These are phyloP conservation scores for Nansenia antarctica DNA, from an alignment of 2,113 vertebrate species.

Conservation along the genomic window DNA sequence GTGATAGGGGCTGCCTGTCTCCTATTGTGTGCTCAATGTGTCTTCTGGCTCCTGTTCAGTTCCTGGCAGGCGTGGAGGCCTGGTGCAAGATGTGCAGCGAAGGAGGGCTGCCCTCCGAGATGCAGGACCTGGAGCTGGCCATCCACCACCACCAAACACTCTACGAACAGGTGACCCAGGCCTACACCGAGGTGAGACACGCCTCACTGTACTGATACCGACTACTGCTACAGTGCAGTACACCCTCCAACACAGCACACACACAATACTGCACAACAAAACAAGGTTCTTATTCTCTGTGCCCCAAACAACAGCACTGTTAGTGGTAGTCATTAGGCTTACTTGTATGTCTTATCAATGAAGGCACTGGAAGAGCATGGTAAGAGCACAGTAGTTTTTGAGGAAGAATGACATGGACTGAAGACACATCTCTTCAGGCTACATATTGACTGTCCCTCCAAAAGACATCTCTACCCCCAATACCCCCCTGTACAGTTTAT, in stretches of 20 bases:
- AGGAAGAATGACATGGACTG: no score
- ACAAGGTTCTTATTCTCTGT: no score
- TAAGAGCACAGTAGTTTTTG: no score
- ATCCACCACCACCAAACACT: slow-evolving; percentile 97
- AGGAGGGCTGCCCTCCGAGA: slow-evolving; percentile 91
- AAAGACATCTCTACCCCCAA: no score
- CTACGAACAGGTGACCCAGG: slow-evolving; percentile 97
- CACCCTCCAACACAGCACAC: background rate
- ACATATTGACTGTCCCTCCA: no score
- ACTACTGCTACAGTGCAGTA: background rate
- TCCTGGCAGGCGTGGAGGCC: slow-evolving; percentile 92
- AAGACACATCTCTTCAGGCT: no score
- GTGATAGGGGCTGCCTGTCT: background rate
- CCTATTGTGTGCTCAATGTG: background rate
- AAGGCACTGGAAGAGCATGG: no score
- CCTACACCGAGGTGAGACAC: slow-evolving; percentile 90
- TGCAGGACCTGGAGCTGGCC: slow-evolving; percentile 94
- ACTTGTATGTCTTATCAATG: no score
- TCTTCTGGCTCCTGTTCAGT: slow-evolving; percentile 74
- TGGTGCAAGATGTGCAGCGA: slow-evolving; percentile 99
- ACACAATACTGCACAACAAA: background rate
- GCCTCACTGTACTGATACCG: no score
- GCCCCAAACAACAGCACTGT: no score
- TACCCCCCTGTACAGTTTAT: no score
- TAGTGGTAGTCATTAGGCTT: no score